Evolutionary conservation across 2,797 vertebrate species (phyloP).

Genomic region (Scyliorhinus canicula): DNA sequence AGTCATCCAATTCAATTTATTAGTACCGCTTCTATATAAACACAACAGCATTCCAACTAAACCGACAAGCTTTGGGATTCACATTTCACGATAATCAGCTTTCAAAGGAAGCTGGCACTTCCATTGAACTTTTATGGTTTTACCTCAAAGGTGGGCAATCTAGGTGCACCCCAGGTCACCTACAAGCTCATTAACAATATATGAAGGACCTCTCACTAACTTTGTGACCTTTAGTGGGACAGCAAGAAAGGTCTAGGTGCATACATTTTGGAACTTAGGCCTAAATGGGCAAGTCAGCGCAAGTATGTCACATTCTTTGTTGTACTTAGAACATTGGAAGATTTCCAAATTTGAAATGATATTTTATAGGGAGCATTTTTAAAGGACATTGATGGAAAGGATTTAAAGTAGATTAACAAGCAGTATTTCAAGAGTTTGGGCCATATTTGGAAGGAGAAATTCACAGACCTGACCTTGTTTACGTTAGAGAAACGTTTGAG

Average conservation of each 20-base stretch:
- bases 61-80: background rate
- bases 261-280: background rate
- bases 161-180: too few species aligned
- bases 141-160: background rate
- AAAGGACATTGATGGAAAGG: background rate
- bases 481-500: background rate
- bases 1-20: background rate
- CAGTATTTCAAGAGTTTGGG: background rate
- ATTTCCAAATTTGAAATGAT: conserved; percentile 17
- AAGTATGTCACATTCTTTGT: background rate
- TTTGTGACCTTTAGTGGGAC: background rate
- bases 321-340: background rate
- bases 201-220: background rate
- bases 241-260: background rate
- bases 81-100: conserved; percentile 4
- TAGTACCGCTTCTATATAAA: background rate
- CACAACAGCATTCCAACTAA: background rate
- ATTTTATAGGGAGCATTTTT: background rate
- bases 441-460: background rate
- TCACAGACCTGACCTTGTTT: background rate
- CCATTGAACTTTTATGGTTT: background rate
- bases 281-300: background rate
- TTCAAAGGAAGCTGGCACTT: background rate
- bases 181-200: background rate
- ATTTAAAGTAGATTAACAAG: background rate